Percentiles rank a stretch among this genome's conserved stretches.
phyloP scores from a whole-genome alignment of 2,888 invertebrate genomes.

The Platycheirus rosarum region DNA sequence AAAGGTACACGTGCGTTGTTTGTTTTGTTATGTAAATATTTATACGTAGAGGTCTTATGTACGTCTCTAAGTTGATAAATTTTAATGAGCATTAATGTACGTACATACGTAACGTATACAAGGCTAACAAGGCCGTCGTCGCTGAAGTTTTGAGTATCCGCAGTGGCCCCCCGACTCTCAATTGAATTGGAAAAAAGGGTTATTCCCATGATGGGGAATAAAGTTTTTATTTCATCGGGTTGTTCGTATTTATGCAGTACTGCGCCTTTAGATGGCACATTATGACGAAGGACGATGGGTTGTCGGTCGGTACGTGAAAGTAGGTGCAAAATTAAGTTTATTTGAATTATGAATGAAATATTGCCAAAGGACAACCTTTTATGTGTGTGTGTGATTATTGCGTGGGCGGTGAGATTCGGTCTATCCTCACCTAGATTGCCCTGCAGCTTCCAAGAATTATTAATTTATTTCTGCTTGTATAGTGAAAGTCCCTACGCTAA shows the following conservation, averaged over 20 bases:
- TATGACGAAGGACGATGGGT: conserved; percentile 34
- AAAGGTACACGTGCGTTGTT: conserved; percentile 45
- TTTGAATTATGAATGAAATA: conserved; percentile 63
- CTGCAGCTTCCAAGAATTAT: conserved; percentile 4
- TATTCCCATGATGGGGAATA: conserved; percentile 26
- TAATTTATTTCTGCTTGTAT: conserved; percentile 28
- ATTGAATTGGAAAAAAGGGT: conserved; percentile 28
- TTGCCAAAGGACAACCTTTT: conserved; percentile 34
- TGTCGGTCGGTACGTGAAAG: conserved; percentile 7
- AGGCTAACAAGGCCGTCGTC: conserved; percentile 5
- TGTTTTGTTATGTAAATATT: conserved; percentile 32
- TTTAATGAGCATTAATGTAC: conserved; percentile 55
- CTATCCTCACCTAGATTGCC: too few relatives aligned
- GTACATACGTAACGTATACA: background rate
- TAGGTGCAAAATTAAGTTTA: conserved; percentile 62
- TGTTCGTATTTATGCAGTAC: conserved; percentile 31
- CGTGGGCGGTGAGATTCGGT: too few relatives aligned
- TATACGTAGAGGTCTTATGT: background rate
- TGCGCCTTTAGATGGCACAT: conserved; percentile 34
- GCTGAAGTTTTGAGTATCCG: background rate
- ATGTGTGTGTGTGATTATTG: background rate
- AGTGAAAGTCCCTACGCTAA: background rate
- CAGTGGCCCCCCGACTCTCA: background rate
- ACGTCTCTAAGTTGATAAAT: conserved; percentile 47
- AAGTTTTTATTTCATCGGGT: conserved; percentile 23